Conservation (phyloP, 2,113 vertebrate genomes). For the Paradoxurus hermaphroditus region DNA sequence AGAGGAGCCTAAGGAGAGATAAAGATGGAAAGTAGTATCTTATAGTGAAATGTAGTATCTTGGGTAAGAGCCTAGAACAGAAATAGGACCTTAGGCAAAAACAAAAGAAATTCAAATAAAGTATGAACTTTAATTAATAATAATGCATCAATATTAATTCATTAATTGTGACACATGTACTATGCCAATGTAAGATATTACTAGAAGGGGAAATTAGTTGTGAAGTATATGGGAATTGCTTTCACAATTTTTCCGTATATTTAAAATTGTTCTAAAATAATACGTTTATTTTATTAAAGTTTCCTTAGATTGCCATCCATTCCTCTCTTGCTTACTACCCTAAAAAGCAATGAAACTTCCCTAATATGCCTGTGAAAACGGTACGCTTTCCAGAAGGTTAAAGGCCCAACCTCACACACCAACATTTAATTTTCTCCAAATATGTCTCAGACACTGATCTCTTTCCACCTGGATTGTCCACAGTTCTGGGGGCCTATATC, state of each 20-base stretch:
- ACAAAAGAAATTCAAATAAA: not conserved
- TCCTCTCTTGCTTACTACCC: not conserved
- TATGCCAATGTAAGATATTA: not conserved
- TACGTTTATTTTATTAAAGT: not conserved
- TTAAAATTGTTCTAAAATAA: not conserved
- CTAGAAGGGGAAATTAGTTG: not conserved
- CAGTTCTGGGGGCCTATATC: rapidly evolving
- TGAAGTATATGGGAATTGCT: not conserved
- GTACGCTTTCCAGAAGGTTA: not conserved
- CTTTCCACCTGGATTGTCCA: not conserved
- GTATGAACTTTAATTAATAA: not conserved
- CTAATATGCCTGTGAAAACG: not conserved
- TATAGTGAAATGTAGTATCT: not conserved
- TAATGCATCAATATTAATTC: not conserved
- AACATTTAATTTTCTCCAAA: not conserved
- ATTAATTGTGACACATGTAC: not conserved
- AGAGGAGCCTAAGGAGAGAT: not conserved
- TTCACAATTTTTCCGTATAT: not conserved
- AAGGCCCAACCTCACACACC: rapidly evolving
- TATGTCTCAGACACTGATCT: not conserved
- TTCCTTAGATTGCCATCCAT: not conserved
- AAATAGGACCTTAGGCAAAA: not conserved
- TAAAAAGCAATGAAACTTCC: not conserved
- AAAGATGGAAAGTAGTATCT: not conserved
- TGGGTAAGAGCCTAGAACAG: not conserved